Conservation (phyloP, 2,113 vertebrate species). For the Dolichallabes microphthalmus region DNA sequence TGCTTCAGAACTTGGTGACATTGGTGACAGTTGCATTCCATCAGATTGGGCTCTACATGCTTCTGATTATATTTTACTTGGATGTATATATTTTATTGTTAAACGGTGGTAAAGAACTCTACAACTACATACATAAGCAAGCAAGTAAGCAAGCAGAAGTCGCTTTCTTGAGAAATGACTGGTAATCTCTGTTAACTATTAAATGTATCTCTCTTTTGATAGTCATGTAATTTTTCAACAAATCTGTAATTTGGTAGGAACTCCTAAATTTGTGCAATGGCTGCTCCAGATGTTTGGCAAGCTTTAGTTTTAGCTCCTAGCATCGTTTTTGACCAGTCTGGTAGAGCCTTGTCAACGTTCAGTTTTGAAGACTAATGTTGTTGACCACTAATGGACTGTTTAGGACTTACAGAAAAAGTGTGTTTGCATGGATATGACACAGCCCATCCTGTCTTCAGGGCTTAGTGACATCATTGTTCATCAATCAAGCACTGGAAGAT, state of each 20-base stretch:
- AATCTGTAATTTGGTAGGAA: constrained; percentile 1
- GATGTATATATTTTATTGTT: not conserved
- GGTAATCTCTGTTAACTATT: constrained; percentile 12
- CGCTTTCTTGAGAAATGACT: not conserved
- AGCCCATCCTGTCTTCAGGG: not conserved
- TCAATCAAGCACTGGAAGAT: not conserved
- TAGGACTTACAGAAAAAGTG: not conserved
- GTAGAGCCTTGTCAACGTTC: not conserved
- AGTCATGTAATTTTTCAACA: not conserved
- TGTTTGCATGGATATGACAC: constrained; percentile 10
- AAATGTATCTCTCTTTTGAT: constrained; percentile 4
- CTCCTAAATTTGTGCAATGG: not conserved
- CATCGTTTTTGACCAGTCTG: not conserved
- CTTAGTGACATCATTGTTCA: constrained; percentile 3
- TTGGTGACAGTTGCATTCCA: not conserved
- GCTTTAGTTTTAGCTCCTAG: not conserved
- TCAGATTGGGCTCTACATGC: not conserved
- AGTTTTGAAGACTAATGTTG: constrained; percentile 8
- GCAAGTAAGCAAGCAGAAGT: not conserved
- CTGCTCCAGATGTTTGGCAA: constrained; percentile 16
- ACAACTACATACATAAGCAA: not conserved
- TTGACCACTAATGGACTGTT: constrained; percentile 11
- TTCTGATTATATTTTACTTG: not conserved
- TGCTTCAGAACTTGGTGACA: not conserved
- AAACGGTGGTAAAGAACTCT: not conserved